phyloP scores from a whole-genome alignment of 1,140 invertebrate genomes.

The Bombyx mandarina region DNA sequence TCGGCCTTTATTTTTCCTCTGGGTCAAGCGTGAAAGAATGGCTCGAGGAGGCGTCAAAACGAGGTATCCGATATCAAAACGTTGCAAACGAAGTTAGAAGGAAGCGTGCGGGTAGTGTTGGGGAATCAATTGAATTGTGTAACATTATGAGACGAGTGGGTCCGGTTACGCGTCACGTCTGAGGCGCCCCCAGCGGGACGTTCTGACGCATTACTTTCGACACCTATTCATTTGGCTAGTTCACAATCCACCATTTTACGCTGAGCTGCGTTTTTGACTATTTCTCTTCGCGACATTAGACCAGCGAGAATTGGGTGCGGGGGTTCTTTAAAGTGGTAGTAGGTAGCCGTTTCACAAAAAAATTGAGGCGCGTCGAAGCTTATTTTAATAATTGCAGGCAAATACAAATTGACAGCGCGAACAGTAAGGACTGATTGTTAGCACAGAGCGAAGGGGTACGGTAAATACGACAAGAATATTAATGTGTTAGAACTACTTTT shows the following conservation, averaged over 20 bases:
- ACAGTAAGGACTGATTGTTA: constrained; percentile 53
- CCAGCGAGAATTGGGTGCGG: constrained; percentile 9
- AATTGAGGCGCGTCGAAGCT: constrained; percentile 29
- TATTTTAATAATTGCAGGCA: constrained; percentile 54
- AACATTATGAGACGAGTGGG: constrained; percentile 62
- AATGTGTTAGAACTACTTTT: too few relatives aligned
- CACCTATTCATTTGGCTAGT: constrained; percentile 59
- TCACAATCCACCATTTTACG: constrained; percentile 19
- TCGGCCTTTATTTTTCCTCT: constrained; percentile 20
- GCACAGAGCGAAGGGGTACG: constrained; percentile 27
- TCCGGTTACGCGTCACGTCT: constrained; percentile 58
- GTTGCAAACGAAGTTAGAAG: constrained; percentile 61
- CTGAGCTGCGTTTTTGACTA: not conserved
- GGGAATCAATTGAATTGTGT: constrained; percentile 69
- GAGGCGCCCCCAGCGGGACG: constrained; percentile 32
- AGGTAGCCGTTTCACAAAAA: constrained; percentile 19
- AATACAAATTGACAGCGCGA: constrained; percentile 63
- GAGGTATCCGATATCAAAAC: constrained; percentile 68
- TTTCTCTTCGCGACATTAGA: constrained; percentile 9
- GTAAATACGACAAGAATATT: too few relatives aligned
- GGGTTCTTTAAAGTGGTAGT: constrained; percentile 12
- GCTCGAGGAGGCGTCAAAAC: constrained; percentile 51
- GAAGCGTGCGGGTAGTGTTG: constrained; percentile 63
- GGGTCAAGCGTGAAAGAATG: constrained; percentile 35
- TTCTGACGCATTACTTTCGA: constrained; percentile 57